These are phyloP conservation scores for Ennomos erosarius DNA, from an alignment of 2,888 invertebrate genomes.

Conservation along the genomic window DNA sequence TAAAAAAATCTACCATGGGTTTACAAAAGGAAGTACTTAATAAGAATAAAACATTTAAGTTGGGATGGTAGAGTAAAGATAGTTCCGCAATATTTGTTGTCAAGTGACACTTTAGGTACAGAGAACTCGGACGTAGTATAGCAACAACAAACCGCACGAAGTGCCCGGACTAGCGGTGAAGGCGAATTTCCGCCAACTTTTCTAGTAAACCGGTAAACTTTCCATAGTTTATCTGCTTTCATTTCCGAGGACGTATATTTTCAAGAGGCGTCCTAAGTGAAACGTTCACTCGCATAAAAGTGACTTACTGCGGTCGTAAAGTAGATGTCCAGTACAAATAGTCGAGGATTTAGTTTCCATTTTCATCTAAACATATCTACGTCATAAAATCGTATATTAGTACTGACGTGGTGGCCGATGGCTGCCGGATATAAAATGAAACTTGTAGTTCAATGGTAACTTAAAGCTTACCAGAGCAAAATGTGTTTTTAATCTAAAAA, in stretches of 20 bases:
- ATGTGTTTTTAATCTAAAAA: no score
- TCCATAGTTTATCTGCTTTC: slow-evolving; percentile 10
- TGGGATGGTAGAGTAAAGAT: no score
- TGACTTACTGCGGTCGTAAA: slow-evolving; percentile 1
- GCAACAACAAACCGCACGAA: slow-evolving; percentile 12
- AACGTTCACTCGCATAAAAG: slow-evolving; percentile 12
- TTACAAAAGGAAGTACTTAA: no score
- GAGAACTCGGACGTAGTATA: neutral
- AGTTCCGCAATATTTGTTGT: slow-evolving; percentile 2
- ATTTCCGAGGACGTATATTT: slow-evolving; percentile 10
- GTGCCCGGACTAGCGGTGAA: neutral
- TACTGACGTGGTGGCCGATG: no score
- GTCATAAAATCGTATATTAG: no score
- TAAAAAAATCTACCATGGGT: no score
- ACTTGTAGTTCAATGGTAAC: no score
- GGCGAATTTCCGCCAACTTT: slow-evolving; percentile 14
- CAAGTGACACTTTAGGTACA: slow-evolving; percentile 10
- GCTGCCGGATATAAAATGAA: no score
- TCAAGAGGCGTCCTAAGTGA: slow-evolving; percentile 1
- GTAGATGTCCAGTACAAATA: slow-evolving; percentile 2
- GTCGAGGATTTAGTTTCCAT: neutral
- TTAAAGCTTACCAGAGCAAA: no score
- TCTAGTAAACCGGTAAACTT: slow-evolving; percentile 13
- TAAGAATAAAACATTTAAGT: no score
- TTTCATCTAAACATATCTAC: no score